Conservation (phyloP, 2,113 vertebrate genomes). For the Macaca mulatta region DNA sequence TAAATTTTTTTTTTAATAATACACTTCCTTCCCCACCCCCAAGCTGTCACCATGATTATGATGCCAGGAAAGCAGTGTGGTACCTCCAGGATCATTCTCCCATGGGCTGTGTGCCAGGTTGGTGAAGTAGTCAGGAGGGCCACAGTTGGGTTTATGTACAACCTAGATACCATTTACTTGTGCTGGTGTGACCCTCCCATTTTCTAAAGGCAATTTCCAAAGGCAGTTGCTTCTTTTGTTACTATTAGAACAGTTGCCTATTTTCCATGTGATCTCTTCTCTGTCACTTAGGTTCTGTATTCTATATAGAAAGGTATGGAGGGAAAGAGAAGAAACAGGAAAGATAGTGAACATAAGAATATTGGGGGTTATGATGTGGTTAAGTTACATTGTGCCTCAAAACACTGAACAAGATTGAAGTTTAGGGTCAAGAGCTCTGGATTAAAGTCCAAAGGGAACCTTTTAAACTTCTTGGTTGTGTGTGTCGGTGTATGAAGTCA, state of each 20-base stretch:
- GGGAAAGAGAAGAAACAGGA: not conserved
- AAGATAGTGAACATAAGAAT: not conserved
- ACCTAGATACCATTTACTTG: not conserved
- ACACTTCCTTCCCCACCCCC: rapidly evolving
- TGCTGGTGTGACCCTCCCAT: not conserved
- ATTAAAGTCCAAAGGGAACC: not conserved
- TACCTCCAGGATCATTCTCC: not conserved
- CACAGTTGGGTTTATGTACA: not conserved
- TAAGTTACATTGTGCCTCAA: not conserved
- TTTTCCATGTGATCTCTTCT: not conserved
- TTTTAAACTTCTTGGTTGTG: not conserved
- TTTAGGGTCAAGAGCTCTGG: not conserved
- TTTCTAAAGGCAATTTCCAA: not conserved
- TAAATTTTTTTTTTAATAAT: not conserved
- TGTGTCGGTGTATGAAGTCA: not conserved
- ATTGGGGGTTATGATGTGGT: not conserved
- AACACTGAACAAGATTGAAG: not conserved
- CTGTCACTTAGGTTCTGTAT: not conserved
- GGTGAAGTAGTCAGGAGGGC: not conserved
- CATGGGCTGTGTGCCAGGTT: not conserved
- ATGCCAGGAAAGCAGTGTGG: not conserved
- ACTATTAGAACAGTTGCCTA: not conserved
- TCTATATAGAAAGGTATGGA: not conserved
- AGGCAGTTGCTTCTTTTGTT: not conserved
- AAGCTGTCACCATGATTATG: not conserved